phyloP scores from a whole-genome alignment of 53 echinoderm and acorn worm genomes.

The Stichopus horrens region DNA sequence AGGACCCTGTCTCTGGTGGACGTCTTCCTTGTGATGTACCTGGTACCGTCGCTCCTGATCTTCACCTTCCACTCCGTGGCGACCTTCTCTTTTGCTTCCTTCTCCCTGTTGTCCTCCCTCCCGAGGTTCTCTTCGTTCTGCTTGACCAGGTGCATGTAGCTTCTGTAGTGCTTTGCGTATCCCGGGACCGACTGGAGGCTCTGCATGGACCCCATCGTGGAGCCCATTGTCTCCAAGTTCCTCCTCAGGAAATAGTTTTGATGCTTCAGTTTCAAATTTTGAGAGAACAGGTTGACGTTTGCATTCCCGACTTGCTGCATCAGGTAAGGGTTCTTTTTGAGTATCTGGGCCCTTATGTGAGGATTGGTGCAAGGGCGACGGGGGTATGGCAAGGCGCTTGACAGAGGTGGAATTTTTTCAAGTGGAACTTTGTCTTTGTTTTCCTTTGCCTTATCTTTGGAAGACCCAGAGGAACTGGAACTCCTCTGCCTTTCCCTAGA shows the following conservation, averaged over 20 bases:
- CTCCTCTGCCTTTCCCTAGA: slow-evolving; percentile 92
- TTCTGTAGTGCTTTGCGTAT: slow-evolving; percentile 95
- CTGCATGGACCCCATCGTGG: slow-evolving; percentile 63
- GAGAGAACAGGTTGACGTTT: slow-evolving; percentile 72
- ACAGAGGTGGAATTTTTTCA: slow-evolving; percentile 59
- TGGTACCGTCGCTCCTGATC: slow-evolving; percentile 94
- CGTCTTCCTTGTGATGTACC: slow-evolving; percentile 88
- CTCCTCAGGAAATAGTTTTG: slow-evolving; percentile 78
- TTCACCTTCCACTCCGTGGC: slow-evolving; percentile 96
- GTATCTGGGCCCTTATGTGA: slow-evolving; percentile 80
- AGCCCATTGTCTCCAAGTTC: slow-evolving; percentile 68
- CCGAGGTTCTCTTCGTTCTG: slow-evolving; percentile 90
- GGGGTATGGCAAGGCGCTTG: slow-evolving; percentile 68
- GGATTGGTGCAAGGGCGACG: slow-evolving; percentile 95
- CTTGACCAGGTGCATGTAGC: slow-evolving; percentile 91
- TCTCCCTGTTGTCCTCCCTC: slow-evolving; percentile 57
- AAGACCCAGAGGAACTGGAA: slow-evolving; percentile 89
- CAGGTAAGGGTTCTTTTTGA: slow-evolving; percentile 77
- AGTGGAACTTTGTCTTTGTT: slow-evolving; percentile 58
- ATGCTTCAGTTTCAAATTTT: slow-evolving; percentile 93
- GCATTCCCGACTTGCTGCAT: slow-evolving; percentile 73
- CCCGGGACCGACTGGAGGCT: slow-evolving; percentile 88
- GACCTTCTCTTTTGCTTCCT: slow-evolving; percentile 60
- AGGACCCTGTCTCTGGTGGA: slow-evolving; percentile 80
- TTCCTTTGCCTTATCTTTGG: slow-evolving; percentile 69